Evolutionary conservation across 2,888 invertebrate genomes (phyloP), one percentile per base, ranked within the genome.

Genomic region (Hoplodrina blanda): DNA sequence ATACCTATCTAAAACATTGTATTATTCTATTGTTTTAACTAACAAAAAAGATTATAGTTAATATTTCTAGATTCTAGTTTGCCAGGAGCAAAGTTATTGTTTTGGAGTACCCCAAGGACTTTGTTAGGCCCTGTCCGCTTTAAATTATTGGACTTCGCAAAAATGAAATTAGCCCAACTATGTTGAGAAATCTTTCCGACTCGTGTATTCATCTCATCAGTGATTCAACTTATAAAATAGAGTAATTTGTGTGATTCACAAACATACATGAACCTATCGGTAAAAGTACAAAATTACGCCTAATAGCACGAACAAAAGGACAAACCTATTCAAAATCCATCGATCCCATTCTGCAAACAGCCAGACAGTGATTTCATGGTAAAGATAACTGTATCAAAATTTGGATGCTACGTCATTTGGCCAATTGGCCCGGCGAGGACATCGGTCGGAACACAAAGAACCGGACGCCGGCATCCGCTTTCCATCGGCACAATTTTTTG

Each of bases 401-500:
- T 91, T 87, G 88, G 89, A 85, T 84, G 84, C 85, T 87, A 90
- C 93, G 93, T 93, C 92, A 94, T 92, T 91, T 81, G 87, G 85
- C 87, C 89, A 89, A 90, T 90, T 88, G 87, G 85, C 86, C 87
- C 81, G 90, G 80, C 95, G 95, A 95, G 95, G 95, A 96, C 95
- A 93, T 94, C 92, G 94, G 83, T 92, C 94, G 84, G 73, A 54
- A 13, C 82, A 96, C 94, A 96, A 96, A 88, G 81, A 72, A 76
- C 92, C 93, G 95, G 95, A 96, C 84, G 89, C 77, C 20, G 53
- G 84, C 91, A 88, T 95, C 95, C 95, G 95, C 90, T 94, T 93
- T 92, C 90, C 92, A 92, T 91, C 91, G 91, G 87, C 91, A 92
- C 92, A 91, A 87, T 94, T 95, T 94, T 95, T 95, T 86, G 94